Evolutionary conservation across 2,113 vertebrate species (phyloP).

Genomic region (Regulus satrapa): DNA sequence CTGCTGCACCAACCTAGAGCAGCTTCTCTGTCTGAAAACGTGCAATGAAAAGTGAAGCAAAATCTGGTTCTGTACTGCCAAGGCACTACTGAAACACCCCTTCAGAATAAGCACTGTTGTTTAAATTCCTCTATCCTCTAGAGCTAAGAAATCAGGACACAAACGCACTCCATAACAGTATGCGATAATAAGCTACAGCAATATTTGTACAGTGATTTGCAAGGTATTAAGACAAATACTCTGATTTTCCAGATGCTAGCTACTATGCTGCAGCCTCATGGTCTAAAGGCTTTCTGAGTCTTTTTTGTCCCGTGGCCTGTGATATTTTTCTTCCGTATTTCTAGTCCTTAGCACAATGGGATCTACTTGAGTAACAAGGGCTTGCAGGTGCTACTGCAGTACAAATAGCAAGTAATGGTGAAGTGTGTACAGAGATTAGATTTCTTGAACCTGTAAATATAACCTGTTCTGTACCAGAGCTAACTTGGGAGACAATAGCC

Average conservation of each 20-base stretch:
- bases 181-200: background rate
- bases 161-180: background rate
- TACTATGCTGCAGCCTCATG: background rate
- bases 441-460: conserved; percentile 12
- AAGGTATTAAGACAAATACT: background rate
- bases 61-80: background rate
- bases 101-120: background rate
- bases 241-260: background rate
- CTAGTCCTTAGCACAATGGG: background rate
- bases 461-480: background rate
- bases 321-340: background rate
- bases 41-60: background rate
- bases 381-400: background rate
- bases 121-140: background rate
- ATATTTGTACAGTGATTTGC: background rate
- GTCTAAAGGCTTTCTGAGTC: background rate
- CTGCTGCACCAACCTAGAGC: background rate
- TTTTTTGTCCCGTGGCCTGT: background rate
- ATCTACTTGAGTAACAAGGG: background rate
- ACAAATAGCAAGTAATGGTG: background rate
- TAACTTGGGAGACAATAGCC: background rate
- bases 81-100: background rate
- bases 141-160: background rate
- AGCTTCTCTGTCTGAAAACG: background rate
- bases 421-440: background rate